phyloP scores from a whole-genome alignment of 2,797 vertebrate genomes.

The Nyctibius grandis region DNA sequence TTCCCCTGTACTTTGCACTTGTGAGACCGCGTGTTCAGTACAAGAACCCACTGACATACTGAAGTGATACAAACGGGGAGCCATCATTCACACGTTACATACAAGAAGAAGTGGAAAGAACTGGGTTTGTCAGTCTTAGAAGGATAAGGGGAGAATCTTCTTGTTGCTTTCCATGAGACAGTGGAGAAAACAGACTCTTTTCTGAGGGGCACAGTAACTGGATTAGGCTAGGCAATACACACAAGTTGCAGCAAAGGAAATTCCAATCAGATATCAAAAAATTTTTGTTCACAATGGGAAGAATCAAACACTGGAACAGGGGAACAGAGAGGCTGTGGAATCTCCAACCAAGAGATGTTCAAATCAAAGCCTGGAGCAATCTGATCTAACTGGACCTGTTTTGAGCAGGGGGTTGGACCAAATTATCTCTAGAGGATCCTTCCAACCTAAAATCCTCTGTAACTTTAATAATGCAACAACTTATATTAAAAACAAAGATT shows the following conservation, averaged over 20 bases:
- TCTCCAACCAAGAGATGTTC: neutral
- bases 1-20: neutral
- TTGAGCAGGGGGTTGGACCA: neutral
- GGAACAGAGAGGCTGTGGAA: neutral
- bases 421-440: neutral
- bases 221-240: neutral
- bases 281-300: neutral
- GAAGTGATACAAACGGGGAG: neutral
- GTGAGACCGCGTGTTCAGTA: neutral
- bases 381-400: neutral
- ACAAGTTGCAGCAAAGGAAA: neutral
- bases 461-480: neutral
- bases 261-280: neutral
- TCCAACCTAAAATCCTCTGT: neutral
- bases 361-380: neutral
- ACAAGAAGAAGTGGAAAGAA: neutral
- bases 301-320: neutral
- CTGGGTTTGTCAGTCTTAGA: neutral
- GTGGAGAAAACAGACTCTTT: neutral
- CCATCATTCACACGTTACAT: neutral
- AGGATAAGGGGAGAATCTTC: neutral
- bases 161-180: neutral
- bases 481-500: neutral
- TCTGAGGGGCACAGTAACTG: neutral
- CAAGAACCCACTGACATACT: neutral